Base-by-base conservation (phyloP, 1,140 invertebrate species). In the Meloidogyne chitwoodi region DNA sequence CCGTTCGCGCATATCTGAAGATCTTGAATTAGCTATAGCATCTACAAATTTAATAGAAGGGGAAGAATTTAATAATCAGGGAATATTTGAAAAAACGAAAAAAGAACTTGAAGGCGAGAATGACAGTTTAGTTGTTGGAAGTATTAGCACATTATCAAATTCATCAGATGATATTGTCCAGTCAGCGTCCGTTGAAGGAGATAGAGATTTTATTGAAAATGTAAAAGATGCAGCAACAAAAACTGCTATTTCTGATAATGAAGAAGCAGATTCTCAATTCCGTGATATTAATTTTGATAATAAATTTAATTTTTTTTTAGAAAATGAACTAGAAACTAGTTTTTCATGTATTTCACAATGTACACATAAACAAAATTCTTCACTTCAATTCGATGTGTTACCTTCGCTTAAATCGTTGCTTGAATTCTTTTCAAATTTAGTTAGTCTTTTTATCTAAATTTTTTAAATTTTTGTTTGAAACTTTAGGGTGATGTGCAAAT, bases 401-500 rank as follows among this genome's bases (percentile, higher is more conserved):
- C 77, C 77, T 14, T 34, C 44, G 22, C 22, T 78, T 19, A 80
- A 80, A 72, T 65, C 77, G 0, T 34, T 78, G 27, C 61, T 78
- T 24, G 78, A 78, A 14, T 72, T 64, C 34, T 79, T 41, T 64
- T 78, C 78, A 19, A 14, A 77, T 27, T 48, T 79, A 64, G 77
- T 80, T 38, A 78, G 19, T 75, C 5, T 27, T 29, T 24, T 24
- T 19, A 38, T n/a, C 1, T 27, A 19, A 16, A 16, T 22, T 62
- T 41, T 41, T 14, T 75, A 29, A 75, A 29, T 71, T 77, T 27
- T 16, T n/a, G n/a, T 26, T 61, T 5, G 2, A n/a, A 68, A 19
- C 31, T 48, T 24, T 31, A 80, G 79, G 77, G 80, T 11, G 81
- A 81, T 38, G 61, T 70, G n/a, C 80, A 81, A 48, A 82, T 68